Evolutionary conservation across 2,113 vertebrate genomes (phyloP).

Genomic region (Triplophysa dalaica): DNA sequence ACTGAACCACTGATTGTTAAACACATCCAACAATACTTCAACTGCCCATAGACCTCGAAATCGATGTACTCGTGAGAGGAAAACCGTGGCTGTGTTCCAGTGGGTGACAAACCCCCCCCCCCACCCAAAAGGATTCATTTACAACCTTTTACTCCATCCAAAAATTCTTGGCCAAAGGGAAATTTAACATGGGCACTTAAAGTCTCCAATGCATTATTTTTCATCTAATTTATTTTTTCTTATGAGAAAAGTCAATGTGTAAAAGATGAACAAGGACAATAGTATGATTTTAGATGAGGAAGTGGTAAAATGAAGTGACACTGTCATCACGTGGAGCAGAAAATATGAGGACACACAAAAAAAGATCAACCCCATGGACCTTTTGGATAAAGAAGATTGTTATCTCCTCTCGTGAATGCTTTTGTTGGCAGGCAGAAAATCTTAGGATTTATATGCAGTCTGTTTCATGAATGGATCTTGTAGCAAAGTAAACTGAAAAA

Average conservation of each 20-base stretch:
- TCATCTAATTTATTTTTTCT: not conserved
- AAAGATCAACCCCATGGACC: not conserved
- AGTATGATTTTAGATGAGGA: not conserved
- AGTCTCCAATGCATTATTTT: conserved; percentile 6
- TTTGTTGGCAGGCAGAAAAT: not conserved
- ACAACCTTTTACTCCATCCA: not conserved
- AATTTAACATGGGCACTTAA: not conserved
- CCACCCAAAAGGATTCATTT: not conserved
- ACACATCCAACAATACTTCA: not conserved
- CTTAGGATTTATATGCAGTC: not conserved
- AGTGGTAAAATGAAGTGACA: not conserved
- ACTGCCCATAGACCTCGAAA: not conserved
- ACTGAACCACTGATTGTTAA: not conserved
- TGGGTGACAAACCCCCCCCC: not conserved
- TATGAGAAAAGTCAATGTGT: not conserved
- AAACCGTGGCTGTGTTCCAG: not conserved
- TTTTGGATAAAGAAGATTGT: not conserved
- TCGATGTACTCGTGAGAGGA: not conserved
- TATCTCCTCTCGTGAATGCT: not conserved
- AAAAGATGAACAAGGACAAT: not conserved
- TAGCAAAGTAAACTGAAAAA: not conserved
- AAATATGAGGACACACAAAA: not conserved
- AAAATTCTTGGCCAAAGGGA: not conserved
- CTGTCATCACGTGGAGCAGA: not conserved
- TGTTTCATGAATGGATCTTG: not conserved